Evolutionary conservation across 2,113 vertebrate species (phyloP).

Genomic region (Rhinolophus ferrumequinum): DNA sequence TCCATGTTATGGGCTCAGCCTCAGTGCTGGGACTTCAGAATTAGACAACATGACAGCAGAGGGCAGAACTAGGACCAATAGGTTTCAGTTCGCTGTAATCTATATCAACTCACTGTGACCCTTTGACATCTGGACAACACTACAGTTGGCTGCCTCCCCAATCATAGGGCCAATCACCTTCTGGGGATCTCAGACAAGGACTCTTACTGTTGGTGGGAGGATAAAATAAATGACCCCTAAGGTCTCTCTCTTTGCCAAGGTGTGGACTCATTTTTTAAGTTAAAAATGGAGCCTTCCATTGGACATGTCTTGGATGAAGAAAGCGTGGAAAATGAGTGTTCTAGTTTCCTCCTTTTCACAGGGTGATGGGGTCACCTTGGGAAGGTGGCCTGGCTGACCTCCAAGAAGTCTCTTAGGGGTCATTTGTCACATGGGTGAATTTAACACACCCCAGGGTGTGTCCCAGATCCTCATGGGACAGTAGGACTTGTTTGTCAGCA

Average conservation of each 20-base stretch:
- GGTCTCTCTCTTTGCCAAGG: neutral
- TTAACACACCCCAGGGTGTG: neutral
- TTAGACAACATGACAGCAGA: neutral
- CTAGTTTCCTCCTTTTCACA: neutral
- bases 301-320: neutral
- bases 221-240: neutral
- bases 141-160: neutral
- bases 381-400: neutral
- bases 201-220: neutral
- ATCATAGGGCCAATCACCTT: neutral
- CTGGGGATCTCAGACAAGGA: neutral
- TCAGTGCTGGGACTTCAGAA: neutral
- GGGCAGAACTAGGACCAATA: neutral
- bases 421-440: neutral
- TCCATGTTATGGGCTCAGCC: fast-evolving
- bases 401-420: neutral
- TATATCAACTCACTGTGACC: neutral
- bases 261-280: neutral
- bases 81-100: neutral
- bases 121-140: neutral
- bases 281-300: neutral
- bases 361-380: neutral
- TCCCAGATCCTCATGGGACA: neutral
- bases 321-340: neutral
- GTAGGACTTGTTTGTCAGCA: neutral